phyloP scores from a whole-genome alignment of 2,113 vertebrate species.

The Dicentrarchus labrax region DNA sequence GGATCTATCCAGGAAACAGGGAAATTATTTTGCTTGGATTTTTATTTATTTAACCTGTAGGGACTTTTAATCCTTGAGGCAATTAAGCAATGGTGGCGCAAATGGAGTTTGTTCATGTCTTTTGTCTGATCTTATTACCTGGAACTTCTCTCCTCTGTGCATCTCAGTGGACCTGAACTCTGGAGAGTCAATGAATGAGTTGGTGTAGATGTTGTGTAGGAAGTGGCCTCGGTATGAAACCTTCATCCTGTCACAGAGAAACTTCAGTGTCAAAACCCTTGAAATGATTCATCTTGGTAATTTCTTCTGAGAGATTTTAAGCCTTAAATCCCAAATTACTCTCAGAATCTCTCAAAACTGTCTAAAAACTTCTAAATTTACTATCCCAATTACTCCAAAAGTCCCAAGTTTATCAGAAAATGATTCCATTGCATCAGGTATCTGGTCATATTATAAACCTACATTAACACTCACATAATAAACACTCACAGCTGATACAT shows the following conservation, averaged over 20 bases:
- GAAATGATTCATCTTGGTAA: not conserved
- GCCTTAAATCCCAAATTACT: not conserved
- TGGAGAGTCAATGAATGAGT: slow-evolving; percentile 98
- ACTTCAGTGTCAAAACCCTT: slow-evolving; percentile 5
- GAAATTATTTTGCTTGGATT: too few species aligned
- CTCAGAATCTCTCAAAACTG: not conserved
- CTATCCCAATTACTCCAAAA: not conserved
- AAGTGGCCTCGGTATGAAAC: slow-evolving; percentile 98
- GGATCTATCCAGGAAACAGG: not conserved
- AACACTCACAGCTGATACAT: too few species aligned
- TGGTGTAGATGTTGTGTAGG: slow-evolving; percentile 98
- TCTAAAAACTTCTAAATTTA: not conserved
- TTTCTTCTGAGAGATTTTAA: not conserved
- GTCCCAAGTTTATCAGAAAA: too few species aligned
- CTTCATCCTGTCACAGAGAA: slow-evolving; percentile 91
- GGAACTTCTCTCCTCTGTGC: slow-evolving; percentile 96
- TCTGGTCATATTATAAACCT: too few species aligned
- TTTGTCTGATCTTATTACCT: slow-evolving; percentile 85
- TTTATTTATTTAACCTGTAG: not conserved
- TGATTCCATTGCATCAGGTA: too few species aligned
- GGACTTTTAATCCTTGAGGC: not conserved
- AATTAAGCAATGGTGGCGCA: not conserved
- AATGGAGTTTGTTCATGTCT: not conserved
- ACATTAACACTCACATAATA: too few species aligned
- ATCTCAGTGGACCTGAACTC: slow-evolving; percentile 98